These are phyloP conservation scores for Gopherus evgoodei DNA, from an alignment of 2,113 vertebrate species.

Conservation along the genomic window DNA sequence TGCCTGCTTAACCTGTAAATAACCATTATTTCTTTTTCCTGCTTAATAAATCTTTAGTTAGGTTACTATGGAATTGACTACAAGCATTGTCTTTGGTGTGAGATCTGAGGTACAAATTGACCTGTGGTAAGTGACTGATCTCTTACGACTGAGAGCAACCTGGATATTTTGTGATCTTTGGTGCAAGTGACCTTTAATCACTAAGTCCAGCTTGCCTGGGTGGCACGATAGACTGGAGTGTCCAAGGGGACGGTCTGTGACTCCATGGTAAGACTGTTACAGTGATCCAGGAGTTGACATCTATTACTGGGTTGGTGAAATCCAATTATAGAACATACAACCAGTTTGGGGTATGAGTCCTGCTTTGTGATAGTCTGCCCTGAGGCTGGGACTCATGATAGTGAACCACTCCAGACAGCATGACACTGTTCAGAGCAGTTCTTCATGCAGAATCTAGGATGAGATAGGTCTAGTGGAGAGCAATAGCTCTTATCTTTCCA, in stretches of 20 bases:
- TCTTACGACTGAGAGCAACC: neutral
- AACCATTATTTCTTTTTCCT: neutral
- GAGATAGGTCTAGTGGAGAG: neutral
- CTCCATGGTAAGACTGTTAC: neutral
- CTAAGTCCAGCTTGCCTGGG: neutral
- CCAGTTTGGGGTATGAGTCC: neutral
- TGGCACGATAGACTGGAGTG: neutral
- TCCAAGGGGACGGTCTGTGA: neutral
- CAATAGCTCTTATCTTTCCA: neutral
- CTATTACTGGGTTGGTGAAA: neutral
- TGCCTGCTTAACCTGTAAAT: neutral
- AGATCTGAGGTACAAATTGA: neutral
- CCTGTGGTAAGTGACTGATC: neutral
- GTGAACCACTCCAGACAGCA: too few relatives aligned
- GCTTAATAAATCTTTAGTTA: neutral
- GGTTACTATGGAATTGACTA: neutral
- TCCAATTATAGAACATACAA: neutral
- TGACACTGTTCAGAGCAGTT: neutral
- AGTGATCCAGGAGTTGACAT: neutral
- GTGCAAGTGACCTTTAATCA: neutral
- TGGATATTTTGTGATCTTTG: neutral
- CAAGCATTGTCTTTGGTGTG: neutral
- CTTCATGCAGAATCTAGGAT: neutral
- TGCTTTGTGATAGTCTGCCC: neutral
- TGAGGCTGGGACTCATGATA: too few relatives aligned